phyloP scores from a whole-genome alignment of 1,140 invertebrate genomes.

The Potamilus streckersoni region DNA sequence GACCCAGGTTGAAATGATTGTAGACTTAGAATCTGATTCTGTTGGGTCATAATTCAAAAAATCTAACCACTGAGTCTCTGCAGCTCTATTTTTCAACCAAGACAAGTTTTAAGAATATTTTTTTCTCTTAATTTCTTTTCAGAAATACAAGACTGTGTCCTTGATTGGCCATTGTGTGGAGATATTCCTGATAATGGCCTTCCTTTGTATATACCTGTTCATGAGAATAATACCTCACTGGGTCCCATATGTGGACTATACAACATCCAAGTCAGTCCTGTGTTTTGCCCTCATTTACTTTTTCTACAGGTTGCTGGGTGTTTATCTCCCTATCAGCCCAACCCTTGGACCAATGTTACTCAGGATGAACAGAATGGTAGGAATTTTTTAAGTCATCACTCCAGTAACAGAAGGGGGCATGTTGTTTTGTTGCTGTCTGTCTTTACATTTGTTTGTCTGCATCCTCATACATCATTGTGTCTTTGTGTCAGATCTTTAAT shows the following conservation, averaged over 20 bases:
- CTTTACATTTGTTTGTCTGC: neutral
- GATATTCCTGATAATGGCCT: slow-evolving; percentile 49
- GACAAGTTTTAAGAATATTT: too few species aligned
- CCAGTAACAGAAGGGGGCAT: neutral
- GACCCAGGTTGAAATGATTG: too few species aligned
- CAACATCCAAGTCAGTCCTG: slow-evolving; percentile 54
- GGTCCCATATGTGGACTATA: slow-evolving; percentile 42
- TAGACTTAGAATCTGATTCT: too few species aligned
- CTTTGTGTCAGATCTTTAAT: too few species aligned
- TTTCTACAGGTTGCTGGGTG: slow-evolving; percentile 66
- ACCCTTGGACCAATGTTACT: slow-evolving; percentile 68
- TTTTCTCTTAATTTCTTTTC: neutral
- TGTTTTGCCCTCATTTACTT: slow-evolving; percentile 65
- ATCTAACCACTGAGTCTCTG: too few species aligned
- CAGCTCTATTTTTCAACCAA: too few species aligned
- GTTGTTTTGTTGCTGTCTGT: neutral
- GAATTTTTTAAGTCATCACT: slow-evolving; percentile 9
- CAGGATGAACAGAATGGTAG: slow-evolving; percentile 67
- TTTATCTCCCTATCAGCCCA: slow-evolving; percentile 68
- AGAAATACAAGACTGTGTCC: slow-evolving; percentile 35
- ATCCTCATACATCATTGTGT: too few species aligned
- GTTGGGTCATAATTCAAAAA: too few species aligned
- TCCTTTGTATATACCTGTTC: slow-evolving; percentile 49
- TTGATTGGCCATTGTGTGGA: slow-evolving; percentile 36
- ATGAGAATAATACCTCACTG: slow-evolving; percentile 54